Conservation (phyloP, 2,113 vertebrate species). For the Phainopepla nitens region DNA sequence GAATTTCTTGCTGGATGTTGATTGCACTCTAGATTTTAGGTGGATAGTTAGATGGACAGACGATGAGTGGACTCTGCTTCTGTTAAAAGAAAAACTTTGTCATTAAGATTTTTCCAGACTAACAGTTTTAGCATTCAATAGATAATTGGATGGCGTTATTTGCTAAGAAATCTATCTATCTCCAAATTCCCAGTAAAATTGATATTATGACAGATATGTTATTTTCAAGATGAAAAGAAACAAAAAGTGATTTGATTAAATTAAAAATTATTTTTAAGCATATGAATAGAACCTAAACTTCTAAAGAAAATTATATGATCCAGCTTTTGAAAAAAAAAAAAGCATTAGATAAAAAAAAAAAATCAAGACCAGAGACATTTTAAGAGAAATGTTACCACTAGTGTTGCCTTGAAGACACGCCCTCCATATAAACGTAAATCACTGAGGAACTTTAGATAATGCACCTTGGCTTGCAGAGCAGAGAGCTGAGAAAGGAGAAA, state of each 20-base stretch:
- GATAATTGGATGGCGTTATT: not conserved
- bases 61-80: not conserved
- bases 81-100: not conserved
- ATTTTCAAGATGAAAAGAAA: not conserved
- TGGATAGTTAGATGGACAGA: not conserved
- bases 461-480: constrained; percentile 96
- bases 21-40: not conserved
- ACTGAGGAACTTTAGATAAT: constrained; percentile 97
- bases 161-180: not conserved
- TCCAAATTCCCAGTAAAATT: not conserved
- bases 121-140: not conserved
- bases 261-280: not conserved
- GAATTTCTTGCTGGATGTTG: not conserved
- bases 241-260: not conserved
- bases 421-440: constrained; percentile 94
- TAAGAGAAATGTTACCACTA: constrained; percentile 80
- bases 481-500: constrained; percentile 81
- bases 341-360: not conserved
- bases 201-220: not conserved
- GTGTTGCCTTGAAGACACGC: constrained; percentile 90
- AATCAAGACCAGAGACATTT: not conserved
- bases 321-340: not conserved
- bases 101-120: not conserved
- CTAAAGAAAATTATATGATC: not conserved
- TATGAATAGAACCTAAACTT: not conserved